A percentile compares a stretch with the other conserved stretches of the same genome.
Conservation (phyloP, 2,113 vertebrate genomes). For the Corydoras maculifer region DNA sequence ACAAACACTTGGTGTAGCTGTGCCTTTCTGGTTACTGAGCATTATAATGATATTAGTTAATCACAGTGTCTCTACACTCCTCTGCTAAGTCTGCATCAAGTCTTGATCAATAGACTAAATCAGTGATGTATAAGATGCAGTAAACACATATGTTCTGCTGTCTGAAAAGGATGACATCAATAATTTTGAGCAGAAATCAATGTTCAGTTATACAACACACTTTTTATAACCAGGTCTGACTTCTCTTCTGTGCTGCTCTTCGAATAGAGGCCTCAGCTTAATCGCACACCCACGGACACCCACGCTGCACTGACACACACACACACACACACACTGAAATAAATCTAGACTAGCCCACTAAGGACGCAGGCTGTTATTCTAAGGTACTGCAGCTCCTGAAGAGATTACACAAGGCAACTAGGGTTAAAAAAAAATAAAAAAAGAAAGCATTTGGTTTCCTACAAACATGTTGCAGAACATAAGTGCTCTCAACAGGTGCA, state of each 20-base stretch:
- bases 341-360: slow-evolving; percentile 31
- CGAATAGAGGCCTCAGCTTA: slow-evolving; percentile 32
- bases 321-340: slow-evolving; percentile 28
- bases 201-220: background rate
- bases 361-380: slow-evolving; percentile 14
- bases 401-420: slow-evolving; percentile 9
- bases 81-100: too few relatives aligned
- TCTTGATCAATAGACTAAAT: too few relatives aligned
- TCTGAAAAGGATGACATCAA: too few relatives aligned
- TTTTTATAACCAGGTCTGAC: slow-evolving; percentile 11
- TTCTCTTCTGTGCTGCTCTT: slow-evolving; percentile 17
- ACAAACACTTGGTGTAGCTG: too few relatives aligned
- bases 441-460: slow-evolving; percentile 2
- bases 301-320: slow-evolving; percentile 36
- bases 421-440: background rate
- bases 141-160: too few relatives aligned
- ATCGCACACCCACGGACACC: slow-evolving; percentile 63
- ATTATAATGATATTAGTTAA: too few relatives aligned
- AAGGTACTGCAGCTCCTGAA: slow-evolving; percentile 20
- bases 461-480: background rate
- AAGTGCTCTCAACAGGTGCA: slow-evolving; percentile 2
- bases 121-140: too few relatives aligned
- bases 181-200: background rate
- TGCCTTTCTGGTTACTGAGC: too few relatives aligned
- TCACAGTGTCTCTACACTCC: too few relatives aligned